Base-by-base conservation (phyloP, 2,113 vertebrate species). In the Aspiorhynchus laticeps region DNA sequence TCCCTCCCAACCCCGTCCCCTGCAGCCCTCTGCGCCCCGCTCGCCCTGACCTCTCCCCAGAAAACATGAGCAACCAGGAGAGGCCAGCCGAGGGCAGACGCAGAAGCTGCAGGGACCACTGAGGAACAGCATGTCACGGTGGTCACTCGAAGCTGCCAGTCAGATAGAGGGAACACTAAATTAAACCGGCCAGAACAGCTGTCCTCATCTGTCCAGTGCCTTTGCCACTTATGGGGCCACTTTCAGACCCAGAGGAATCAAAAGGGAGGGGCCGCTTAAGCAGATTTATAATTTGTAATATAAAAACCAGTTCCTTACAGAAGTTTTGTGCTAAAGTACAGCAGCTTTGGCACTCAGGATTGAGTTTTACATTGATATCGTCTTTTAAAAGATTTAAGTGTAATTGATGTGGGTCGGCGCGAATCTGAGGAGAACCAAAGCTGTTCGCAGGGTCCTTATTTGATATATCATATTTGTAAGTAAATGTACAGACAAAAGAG, bases 191-290 rank as follows among this genome's bases (percentile, higher is more conserved):
- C 85, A 82, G 61, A 65, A 74, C 46, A 82, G 83, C 73, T 69
- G 91, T 90, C 90, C 90, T 89, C 88, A 89, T 91, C 87, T 92
- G 91, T 93, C 92, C 93, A 92, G 95, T 95, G 94, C 95, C 95
- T 95, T 95, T 92, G 91, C 93, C 92, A 61, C 91, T 92, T 91
- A 89, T 91, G 87, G 87, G 87, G 90, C 91, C 90, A 88, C 85
- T 43, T 31, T 41, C 74, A 46, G 59, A 74, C 88, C 90, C 92
- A 90, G 90, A 90, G 87, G 89, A 92, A 48, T 78, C 86, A 89
- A 90, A 92, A 86, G 85, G 91, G 85, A 91, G 88, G 74, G 86
- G 76, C 73, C 51, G 33, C 36, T 26, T 46, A 31, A 67, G 12
- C 31, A 51, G 31, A 26, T 77, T 53, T 43, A 36, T 79, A 12